These are phyloP conservation scores for Ommatoiulus sabulosus DNA, from an alignment of 2,888 invertebrate genomes.

Conservation along the genomic window DNA sequence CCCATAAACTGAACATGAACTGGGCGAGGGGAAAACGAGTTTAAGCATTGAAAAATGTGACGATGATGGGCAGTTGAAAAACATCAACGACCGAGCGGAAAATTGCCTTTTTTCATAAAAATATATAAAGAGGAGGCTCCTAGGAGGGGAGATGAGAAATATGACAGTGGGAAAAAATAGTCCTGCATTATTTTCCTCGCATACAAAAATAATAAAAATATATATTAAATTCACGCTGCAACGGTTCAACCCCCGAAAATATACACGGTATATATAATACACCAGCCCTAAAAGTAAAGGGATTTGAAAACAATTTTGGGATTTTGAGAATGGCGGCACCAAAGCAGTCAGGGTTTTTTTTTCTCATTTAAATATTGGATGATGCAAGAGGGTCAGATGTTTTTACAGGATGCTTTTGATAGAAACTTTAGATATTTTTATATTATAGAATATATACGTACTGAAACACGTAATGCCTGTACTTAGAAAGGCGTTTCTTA, in stretches of 20 bases:
- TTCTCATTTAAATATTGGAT: constrained; percentile 2
- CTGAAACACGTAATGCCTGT: too few relatives aligned
- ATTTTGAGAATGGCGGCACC: background rate
- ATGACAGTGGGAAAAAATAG: background rate
- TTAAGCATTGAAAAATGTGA: constrained; percentile 14
- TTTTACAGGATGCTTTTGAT: too few relatives aligned
- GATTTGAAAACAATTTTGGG: constrained; percentile 34
- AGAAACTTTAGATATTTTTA: too few relatives aligned
- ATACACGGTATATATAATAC: background rate
- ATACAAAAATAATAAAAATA: constrained; percentile 3
- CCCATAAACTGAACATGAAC: constrained; percentile 28
- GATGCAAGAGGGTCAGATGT: background rate
- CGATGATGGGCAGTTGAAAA: constrained; percentile 23
- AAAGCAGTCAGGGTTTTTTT: too few relatives aligned
- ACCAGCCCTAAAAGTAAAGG: background rate
- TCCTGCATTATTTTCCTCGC: background rate
- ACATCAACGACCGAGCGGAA: constrained; percentile 8
- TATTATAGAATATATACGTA: too few relatives aligned
- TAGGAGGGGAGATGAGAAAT: background rate
- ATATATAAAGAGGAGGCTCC: background rate
- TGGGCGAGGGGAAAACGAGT: background rate
- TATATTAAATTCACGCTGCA: background rate
- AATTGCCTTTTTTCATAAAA: constrained; percentile 15
- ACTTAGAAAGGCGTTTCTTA: too few relatives aligned
- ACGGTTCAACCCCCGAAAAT: background rate